phyloP scores from a whole-genome alignment of 2,113 vertebrate species.

The Martes martes region DNA sequence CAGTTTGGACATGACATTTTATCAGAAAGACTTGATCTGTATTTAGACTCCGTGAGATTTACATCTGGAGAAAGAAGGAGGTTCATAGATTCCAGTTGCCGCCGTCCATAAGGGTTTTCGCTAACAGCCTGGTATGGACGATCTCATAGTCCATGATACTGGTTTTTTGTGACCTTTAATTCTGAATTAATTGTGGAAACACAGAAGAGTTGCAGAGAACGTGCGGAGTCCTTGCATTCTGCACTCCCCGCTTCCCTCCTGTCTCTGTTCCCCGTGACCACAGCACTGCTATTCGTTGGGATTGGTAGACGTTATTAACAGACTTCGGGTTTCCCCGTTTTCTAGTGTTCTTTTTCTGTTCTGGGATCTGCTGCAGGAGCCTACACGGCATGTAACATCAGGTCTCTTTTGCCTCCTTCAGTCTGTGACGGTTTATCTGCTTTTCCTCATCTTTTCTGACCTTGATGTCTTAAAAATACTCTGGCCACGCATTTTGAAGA shows the following conservation, averaged over 20 bases:
- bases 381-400: background rate
- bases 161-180: background rate
- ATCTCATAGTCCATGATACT: background rate
- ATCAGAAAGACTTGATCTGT: background rate
- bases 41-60: background rate
- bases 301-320: background rate
- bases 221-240: background rate
- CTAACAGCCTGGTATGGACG: background rate
- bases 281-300: accelerated
- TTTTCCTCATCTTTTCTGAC: background rate
- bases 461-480: background rate
- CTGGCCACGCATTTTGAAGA: background rate
- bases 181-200: background rate
- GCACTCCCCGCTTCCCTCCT: background rate
- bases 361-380: background rate
- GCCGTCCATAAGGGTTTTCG: background rate
- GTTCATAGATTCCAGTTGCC: background rate
- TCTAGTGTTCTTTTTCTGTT: background rate
- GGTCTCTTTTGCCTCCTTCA: background rate
- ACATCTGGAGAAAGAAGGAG: background rate
- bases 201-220: background rate
- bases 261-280: background rate
- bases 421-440: background rate
- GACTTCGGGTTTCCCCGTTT: background rate
- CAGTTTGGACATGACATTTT: background rate